Evolutionary conservation across 2,888 invertebrate species (phyloP), one percentile per base, ranked within the genome.

Genomic region (Aromia moschata): DNA sequence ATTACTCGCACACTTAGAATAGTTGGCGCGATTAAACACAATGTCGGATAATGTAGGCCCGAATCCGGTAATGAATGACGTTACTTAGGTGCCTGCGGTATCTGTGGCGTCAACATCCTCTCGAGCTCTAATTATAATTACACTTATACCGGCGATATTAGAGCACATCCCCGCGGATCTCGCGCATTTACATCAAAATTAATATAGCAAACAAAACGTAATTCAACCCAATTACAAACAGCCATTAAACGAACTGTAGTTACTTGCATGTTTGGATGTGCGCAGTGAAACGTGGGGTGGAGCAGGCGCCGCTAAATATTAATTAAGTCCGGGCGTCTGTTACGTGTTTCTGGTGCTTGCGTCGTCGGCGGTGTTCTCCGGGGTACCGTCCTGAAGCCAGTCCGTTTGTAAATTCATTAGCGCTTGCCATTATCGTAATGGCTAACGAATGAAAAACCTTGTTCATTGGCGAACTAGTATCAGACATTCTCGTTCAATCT

Each of bases 1-100:
- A 78, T 77, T 77, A 77, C 76, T 70, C 65, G 74, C 75, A 77
- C 75, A 75, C 74, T 76, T 72, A 72, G 75, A 75, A 77, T 76
- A 74, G 73, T 76, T 73, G 78, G 73, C 68, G 73, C 76, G 74
- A 76, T 75, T 75, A 73, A 74, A 73, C 73, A 72, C 72, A 74
- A 74, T 72, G 74, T 72, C 65, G 71, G 71, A 73, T 74, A 74
- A 75, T 75, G 71, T 69, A 68, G 70, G 72, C 71, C 68, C 58
- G 69, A 70, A 71, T 70, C 65, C 69, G 60, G 71, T 72, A 73
- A 73, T 71, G 69, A 71, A 73, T 72, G 71, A 71, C 70, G 73
- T 73, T 72, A 73, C 71, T 71, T 70, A 70, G 60, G 71, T 62
- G 65, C 60, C 65, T 71, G 69, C 60, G 65, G 69, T 64, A 65